phyloP scores from a whole-genome alignment of 1,140 invertebrate genomes.

The Drosophila pseudoobscura region DNA sequence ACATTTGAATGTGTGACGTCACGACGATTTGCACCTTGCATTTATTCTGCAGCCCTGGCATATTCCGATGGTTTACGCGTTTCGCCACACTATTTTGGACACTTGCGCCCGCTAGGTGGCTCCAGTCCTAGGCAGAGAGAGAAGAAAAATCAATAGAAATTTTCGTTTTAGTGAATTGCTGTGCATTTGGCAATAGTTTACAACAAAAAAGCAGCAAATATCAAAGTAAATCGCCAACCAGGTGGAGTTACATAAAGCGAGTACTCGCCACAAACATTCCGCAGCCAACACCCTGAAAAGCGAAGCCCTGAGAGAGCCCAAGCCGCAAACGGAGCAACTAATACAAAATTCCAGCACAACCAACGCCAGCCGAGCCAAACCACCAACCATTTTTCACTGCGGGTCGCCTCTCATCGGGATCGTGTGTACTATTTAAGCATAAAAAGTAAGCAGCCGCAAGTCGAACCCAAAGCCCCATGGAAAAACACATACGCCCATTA shows the following conservation, averaged over 20 bases:
- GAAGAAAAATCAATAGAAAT: slow-evolving; percentile 81
- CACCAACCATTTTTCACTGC: slow-evolving; percentile 31
- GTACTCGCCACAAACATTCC: slow-evolving; percentile 52
- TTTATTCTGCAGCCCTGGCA: slow-evolving; percentile 10
- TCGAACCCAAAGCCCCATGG: slow-evolving; percentile 14
- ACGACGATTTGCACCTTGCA: background rate
- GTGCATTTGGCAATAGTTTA: slow-evolving; percentile 67
- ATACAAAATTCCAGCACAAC: slow-evolving; percentile 13
- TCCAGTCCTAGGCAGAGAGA: slow-evolving; percentile 56
- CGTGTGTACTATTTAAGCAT: slow-evolving; percentile 8
- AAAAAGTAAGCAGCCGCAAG: slow-evolving; percentile 50
- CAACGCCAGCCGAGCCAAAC: slow-evolving; percentile 13
- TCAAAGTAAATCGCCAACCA: slow-evolving; percentile 39
- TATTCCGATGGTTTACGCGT: slow-evolving; percentile 2
- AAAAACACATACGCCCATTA: slow-evolving; percentile 42
- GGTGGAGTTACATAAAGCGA: slow-evolving; percentile 62
- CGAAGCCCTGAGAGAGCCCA: slow-evolving; percentile 28
- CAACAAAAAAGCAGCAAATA: slow-evolving; percentile 54
- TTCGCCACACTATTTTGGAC: slow-evolving; percentile 35
- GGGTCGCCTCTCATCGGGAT: slow-evolving; percentile 8
- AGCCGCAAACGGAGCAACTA: background rate
- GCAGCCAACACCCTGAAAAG: slow-evolving; percentile 68
- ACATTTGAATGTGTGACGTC: background rate
- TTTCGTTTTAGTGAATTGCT: slow-evolving; percentile 73
- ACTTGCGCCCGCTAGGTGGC: slow-evolving; percentile 62